These are phyloP conservation scores for Sarcoramphus papa DNA, from an alignment of 2,797 vertebrate species.

Conservation along the genomic window DNA sequence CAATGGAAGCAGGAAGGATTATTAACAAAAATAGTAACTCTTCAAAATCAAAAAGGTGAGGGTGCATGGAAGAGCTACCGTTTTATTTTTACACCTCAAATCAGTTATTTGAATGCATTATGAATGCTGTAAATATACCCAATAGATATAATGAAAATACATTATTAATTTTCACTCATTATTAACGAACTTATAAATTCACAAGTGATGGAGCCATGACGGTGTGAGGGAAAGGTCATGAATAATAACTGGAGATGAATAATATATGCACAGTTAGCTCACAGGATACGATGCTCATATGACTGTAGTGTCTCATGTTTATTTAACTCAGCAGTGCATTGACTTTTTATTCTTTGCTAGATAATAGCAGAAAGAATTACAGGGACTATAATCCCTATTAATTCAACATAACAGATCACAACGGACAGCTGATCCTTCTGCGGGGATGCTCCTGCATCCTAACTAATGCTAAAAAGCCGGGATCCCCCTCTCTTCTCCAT, in stretches of 20 bases:
- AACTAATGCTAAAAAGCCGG: not conserved
- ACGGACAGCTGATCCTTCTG: not conserved
- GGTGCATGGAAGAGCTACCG: not conserved
- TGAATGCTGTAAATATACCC: slow-evolving; percentile 62
- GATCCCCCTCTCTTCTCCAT: not conserved
- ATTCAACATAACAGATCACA: slow-evolving; percentile 4
- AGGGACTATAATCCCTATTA: not conserved
- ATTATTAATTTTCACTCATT: slow-evolving; percentile 69
- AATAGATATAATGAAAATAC: slow-evolving; percentile 51
- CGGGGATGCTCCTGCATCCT: not conserved
- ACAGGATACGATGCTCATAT: slow-evolving; percentile 43
- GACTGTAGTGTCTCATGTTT: slow-evolving; percentile 55
- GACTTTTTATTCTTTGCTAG: slow-evolving; percentile 38
- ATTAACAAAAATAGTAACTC: slow-evolving; percentile 19
- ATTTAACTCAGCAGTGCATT: slow-evolving; percentile 33
- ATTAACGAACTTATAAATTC: slow-evolving; percentile 66
- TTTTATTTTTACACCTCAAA: slow-evolving; percentile 46
- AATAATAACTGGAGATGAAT: slow-evolving; percentile 65
- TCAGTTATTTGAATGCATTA: slow-evolving; percentile 58
- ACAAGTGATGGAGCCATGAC: slow-evolving; percentile 44
- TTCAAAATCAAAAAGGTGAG: slow-evolving; percentile 42
- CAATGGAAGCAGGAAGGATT: slow-evolving; percentile 32
- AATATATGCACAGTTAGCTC: slow-evolving; percentile 58
- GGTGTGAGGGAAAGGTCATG: slow-evolving; percentile 35
- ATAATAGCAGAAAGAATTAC: slow-evolving; percentile 2